A percentile compares a stretch with the other conserved stretches of the same genome.
Evolutionary conservation across 2,797 vertebrate genomes (phyloP).

Genomic region (Valencia hispanica): DNA sequence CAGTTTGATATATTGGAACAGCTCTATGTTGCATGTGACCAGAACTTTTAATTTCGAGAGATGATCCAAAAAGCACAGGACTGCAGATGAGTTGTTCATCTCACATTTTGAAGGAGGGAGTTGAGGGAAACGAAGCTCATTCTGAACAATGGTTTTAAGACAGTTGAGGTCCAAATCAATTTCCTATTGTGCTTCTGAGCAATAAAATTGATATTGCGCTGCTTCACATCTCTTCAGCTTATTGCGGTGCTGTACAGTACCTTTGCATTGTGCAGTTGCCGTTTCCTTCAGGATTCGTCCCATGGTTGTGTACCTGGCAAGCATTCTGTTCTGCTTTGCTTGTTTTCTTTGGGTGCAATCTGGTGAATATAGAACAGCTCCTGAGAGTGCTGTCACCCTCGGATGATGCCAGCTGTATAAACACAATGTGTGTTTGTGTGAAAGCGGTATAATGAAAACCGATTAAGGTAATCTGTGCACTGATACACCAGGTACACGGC

Average conservation of each 20-base stretch:
- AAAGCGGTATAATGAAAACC: conserved; percentile 18
- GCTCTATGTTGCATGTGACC: too few relatives aligned
- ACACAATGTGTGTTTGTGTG: conserved; percentile 10
- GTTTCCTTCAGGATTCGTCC: conserved; percentile 15
- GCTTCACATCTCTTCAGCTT: neutral
- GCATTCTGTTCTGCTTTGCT: neutral
- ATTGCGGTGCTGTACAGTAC: neutral
- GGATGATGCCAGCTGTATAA: conserved; percentile 12
- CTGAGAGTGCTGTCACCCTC: neutral
- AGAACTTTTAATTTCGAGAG: too few relatives aligned
- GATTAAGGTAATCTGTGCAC: conserved; percentile 13
- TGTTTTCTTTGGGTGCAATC: conserved; percentile 7
- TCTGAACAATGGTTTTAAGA: neutral
- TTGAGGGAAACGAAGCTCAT: neutral
- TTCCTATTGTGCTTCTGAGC: neutral
- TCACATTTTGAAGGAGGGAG: neutral
- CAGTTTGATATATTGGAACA: too few relatives aligned
- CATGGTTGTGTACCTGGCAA: neutral
- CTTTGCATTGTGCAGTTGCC: conserved; percentile 1
- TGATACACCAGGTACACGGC: neutral
- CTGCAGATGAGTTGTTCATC: neutral
- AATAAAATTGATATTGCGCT: neutral
- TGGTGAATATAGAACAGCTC: conserved; percentile 17
- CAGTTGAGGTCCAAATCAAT: neutral
- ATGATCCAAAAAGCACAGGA: too few relatives aligned